Base-by-base conservation (phyloP, 2,113 vertebrate species). In the Sphaerodactylus townsendi region DNA sequence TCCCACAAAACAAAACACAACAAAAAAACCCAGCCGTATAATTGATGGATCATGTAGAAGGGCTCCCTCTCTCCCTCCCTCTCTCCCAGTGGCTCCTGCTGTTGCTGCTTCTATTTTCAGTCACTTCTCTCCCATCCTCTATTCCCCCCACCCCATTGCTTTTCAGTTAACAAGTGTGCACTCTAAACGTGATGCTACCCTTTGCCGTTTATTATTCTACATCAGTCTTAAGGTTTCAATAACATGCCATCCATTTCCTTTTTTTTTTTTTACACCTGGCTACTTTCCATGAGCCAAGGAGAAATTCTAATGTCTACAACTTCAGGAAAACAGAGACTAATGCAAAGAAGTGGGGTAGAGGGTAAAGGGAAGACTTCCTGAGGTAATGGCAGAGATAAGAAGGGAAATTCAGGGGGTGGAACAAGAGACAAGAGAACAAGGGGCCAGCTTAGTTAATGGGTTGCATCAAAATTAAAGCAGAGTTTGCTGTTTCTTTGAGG, bases 11-110 rank as follows among this genome's bases (percentile, higher is more conserved):
- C 92, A 89, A 84, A 90, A 88, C 84, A 23, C 39, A 69, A 59
- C 35, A 10, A 72, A 89, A 87, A 88, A 59, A 59, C 56, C 11
- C 81, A 85, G 65, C 72, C 83, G 10, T 87, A 53, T 91, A 93
- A 93, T 73, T 93, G 94, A 94, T 93, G 93, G 92, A 84, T 72
- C 88, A 85, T 88, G 87, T 28, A 9, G 80, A 85, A 81, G 84
- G 87, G 91, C 82, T 81, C 85, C 48, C 17, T 77, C 83, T 74
- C 74, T 86, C 92, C 35, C 50, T 11, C 0, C 82, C 74, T 86
- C 92, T n/a, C 50, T 9, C 0, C 82, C 65, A 71, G 76, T 13
- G 82, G 68, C 2, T 53, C 85, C 87, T 91, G 81, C 15, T 91
- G 66, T 50, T 84, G 81, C 76, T 81, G 66, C 10, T 17, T 87